Percentiles rank a stretch among this genome's conserved stretches.
Conservation (phyloP, 2,888 invertebrate genomes). For the Drosophila limbata region DNA sequence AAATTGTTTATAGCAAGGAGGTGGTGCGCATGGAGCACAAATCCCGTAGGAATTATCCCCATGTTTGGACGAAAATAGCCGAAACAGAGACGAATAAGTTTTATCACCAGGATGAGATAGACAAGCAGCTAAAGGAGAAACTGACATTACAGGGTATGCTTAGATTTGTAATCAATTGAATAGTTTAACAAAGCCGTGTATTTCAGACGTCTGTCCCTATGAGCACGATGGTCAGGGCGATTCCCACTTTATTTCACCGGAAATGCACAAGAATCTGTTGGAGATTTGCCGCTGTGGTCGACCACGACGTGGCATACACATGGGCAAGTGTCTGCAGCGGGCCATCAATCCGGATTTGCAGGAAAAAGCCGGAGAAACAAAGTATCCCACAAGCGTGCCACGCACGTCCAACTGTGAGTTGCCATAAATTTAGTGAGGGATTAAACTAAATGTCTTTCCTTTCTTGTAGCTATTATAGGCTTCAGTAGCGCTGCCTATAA, state of each 20-base stretch:
- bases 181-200: neutral
- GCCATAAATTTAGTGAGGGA: neutral
- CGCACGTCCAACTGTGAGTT: slow-evolving; percentile 81
- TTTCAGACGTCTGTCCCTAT: slow-evolving; percentile 69
- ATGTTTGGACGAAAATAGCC: slow-evolving; percentile 76
- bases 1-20: slow-evolving; percentile 84
- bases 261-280: slow-evolving; percentile 81
- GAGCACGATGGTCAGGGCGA: slow-evolving; percentile 78
- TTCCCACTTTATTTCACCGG: slow-evolving; percentile 80
- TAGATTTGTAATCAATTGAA: neutral
- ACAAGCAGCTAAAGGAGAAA: slow-evolving; percentile 56
- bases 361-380: neutral
- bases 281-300: slow-evolving; percentile 84
- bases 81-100: slow-evolving; percentile 71
- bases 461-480: slow-evolving; percentile 78
- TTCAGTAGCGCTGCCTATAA: slow-evolving; percentile 68
- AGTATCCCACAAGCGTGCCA: slow-evolving; percentile 55
- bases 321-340: slow-evolving; percentile 83
- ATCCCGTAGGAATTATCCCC: slow-evolving; percentile 79
- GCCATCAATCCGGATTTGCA: slow-evolving; percentile 66
- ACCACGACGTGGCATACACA: slow-evolving; percentile 74
- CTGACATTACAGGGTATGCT: slow-evolving; percentile 48
- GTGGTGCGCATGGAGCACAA: slow-evolving; percentile 80
- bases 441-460: neutral
- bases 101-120: slow-evolving; percentile 82